A percentile compares a stretch with the other conserved stretches of the same genome.
Conservation (phyloP, 2,113 vertebrate genomes). For the Hippocampus zosterae region DNA sequence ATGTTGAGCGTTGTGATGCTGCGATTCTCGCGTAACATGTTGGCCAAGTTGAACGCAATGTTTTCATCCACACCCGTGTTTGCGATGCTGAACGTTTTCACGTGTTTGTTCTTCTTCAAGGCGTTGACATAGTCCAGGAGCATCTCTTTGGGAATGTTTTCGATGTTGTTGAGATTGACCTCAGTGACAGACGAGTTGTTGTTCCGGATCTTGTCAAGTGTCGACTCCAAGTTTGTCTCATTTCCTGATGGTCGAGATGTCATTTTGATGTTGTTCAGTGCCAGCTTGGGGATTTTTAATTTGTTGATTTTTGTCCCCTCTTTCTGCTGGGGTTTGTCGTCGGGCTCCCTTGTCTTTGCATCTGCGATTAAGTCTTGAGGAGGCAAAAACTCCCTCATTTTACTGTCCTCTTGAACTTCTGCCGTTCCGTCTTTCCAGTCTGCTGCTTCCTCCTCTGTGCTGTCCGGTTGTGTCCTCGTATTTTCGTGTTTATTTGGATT, state of each 20-base stretch:
- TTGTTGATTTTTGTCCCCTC: slow-evolving; percentile 83
- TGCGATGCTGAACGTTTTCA: slow-evolving; percentile 87
- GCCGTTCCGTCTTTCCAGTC: slow-evolving; percentile 10
- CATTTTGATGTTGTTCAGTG: slow-evolving; percentile 83
- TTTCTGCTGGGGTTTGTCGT: slow-evolving; percentile 62
- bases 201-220: slow-evolving; percentile 81
- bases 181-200: slow-evolving; percentile 85
- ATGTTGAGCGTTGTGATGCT: slow-evolving; percentile 89
- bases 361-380: slow-evolving; percentile 13
- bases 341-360: slow-evolving; percentile 30
- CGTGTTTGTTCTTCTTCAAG: slow-evolving; percentile 87
- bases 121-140: slow-evolving; percentile 86
- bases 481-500: slow-evolving; percentile 16
- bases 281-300: slow-evolving; percentile 83
- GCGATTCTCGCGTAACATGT: slow-evolving; percentile 93
- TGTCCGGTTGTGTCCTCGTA: slow-evolving; percentile 8
- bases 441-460: slow-evolving; percentile 2
- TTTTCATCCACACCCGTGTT: slow-evolving; percentile 92
- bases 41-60: slow-evolving; percentile 82
- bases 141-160: slow-evolving; percentile 97
- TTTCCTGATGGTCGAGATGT: slow-evolving; percentile 94
- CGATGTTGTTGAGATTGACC: slow-evolving; percentile 97
- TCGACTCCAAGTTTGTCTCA: slow-evolving; percentile 89
- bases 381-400: slow-evolving; percentile 7
- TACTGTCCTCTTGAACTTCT: slow-evolving; percentile 38